Evolutionary conservation across 2,888 invertebrate genomes (phyloP), one percentile per base, ranked within the genome.

Genomic region (Rhingia rostrata): DNA sequence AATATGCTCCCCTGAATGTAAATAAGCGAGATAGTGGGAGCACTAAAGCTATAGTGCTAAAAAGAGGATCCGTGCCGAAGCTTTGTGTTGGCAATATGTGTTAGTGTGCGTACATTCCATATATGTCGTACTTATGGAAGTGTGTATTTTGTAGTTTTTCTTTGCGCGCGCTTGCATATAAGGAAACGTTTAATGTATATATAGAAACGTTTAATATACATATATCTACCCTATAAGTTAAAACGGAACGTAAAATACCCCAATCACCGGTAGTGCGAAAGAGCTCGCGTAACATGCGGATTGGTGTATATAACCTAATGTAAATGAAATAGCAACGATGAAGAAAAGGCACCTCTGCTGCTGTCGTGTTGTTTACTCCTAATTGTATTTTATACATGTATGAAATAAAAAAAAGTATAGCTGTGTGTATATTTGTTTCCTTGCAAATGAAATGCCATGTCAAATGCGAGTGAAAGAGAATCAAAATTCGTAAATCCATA

Each of bases 151-250:
- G 79, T 74, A 70, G 74, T 84, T 79, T 64, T 75, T 84, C 80
- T 69, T 80, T 84, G 79, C 84, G 74, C 84, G 84, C 83, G 83
- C 83, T 84, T 74, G 79, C 79, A 84, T 72, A 84, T 84, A 84
- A 84, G 84, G 84, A 79, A 84, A 84, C 49, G 75, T 70, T 79
- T 84, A 37, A 82, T 77, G 43, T 49, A 37, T 30, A 45, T 22
- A 22, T 22, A 22, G 22, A 22, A 22, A 22, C 22, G 22, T 22
- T 22, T 22, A 35, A 56, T 39, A 14, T 58, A 12, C 32, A 45
- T 53, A 6, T 41, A 56, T 53, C 53, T 37, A 47, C 41, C 33
- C 45, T 10, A 43, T 37, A 60, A 73, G 61, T 61, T 35, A 63
- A 75, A 77, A 64, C 63, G 73, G 54, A 74, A 64, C 64, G 67